Base-by-base conservation (phyloP, 2,113 vertebrate species). In the Tricholaema leucomelas region DNA sequence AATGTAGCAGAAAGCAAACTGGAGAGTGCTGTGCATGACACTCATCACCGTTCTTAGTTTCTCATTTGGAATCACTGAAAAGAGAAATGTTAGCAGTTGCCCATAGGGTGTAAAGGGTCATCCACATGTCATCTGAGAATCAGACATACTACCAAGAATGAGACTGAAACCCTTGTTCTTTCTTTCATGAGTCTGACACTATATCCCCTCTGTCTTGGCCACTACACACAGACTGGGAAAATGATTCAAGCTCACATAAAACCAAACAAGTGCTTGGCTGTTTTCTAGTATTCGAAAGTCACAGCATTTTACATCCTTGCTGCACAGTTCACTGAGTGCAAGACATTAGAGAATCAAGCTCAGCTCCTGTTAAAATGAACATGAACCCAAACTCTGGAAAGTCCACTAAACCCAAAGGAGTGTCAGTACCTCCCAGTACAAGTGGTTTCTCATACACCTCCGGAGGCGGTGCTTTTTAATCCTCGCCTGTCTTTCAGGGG, bases 311-410 rank as follows among this genome's bases (percentile, higher is more conserved):
- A 88, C 44, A 79, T 58, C 40, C 35, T 72, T 56, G n/a, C 55
- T 76, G 72, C 44, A 42, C 2, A 7, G 59, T 63, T 87, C 44
- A 36, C 84, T 15, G 33, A 70, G 44, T 77, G 54, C 75, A 85
- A 67, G 66, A 35, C 81, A 59, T 30, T 2, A 65, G 75, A 94
- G 75, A 93, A 81, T 52, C 38, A 50, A 85, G n/a, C 28, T 88
- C 74, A 66, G 50, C 38, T 88, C 30, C 27, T 21, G 58, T 56
- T 84, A 83, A 70, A 15, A 90, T 66, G 56, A 91, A 83, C 38
- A 61, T 80, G 76, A 90, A 91, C 85, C 80, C 85, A 64, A 86
- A 87, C 64, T 33, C 88, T 81, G 95, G 91, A 91, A 91, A 95
- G 82, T 90, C 94, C 90, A 85, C 59, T 36, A 71, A 77, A 79